Base-by-base conservation (phyloP, 2,888 invertebrate genomes). In the Cosmopolites sordidus region DNA sequence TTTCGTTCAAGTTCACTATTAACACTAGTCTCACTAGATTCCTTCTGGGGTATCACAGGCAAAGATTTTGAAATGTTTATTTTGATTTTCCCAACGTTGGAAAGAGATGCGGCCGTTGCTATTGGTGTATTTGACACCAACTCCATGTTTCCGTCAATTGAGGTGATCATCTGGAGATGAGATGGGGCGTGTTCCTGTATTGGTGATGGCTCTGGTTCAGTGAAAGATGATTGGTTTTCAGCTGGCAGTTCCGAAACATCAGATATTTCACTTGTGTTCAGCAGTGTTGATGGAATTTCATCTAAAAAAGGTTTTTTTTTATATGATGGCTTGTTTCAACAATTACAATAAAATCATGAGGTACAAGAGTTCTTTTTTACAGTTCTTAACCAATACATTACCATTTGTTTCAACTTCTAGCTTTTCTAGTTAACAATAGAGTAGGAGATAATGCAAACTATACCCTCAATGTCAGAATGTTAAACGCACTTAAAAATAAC, bases 111-210 rank as follows among this genome's bases (percentile, higher is more conserved):
- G 60, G 60, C 65, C 37, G 63, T 63, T 27, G 66, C 60, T 39
- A 48, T 40, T 11, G 59, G 43, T 5, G 53, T 37, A 1, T 48
- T 15, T 9, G 52, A 46, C 43, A 66, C 66, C 48, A 72, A 62
- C 65, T 89, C 87, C 6, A 86, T 78, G 71, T 91, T 90, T 33
- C 89, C 89, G 70, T 90, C 89, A 58, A 89, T 87, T 0, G 87
- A 82, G 22, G 83, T 81, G 43, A 79, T 78, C 27, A 81, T 79
- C 2, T 77, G 79, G 43, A 76, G 75, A 64, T 78, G 80, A 0
- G 80, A 78, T 1, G 78, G 78, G 8, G 14, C 42, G 4, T 3
- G 22, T n/a, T 29, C 45, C 12, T 45, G 41, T 17, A 42, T 40
- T 38, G 47, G 17, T 27, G 29, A 11, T 4, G 38, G 52, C 6